Percentiles rank a stretch among this genome's conserved stretches.
phyloP scores from a whole-genome alignment of 2,888 invertebrate species.

The Spisula subtruncata region DNA sequence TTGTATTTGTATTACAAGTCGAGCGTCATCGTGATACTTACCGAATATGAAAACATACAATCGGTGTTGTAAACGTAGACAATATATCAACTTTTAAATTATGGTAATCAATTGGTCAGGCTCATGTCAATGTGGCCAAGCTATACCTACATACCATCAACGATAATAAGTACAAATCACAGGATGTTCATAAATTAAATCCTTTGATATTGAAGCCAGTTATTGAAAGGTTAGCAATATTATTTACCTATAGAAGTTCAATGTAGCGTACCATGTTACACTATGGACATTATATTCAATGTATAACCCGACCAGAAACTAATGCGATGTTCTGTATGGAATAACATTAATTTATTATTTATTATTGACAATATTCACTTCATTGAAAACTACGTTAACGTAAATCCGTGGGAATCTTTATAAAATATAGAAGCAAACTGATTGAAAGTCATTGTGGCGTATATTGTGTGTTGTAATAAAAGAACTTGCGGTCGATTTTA shows the following conservation, averaged over 20 bases:
- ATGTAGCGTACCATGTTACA: background rate
- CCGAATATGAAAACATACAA: too few relatives aligned
- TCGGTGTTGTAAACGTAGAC: too few relatives aligned
- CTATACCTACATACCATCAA: too few relatives aligned
- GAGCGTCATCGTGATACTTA: too few relatives aligned
- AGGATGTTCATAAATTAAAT: too few relatives aligned
- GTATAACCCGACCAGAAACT: background rate
- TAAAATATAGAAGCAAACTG: background rate
- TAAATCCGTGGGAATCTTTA: background rate
- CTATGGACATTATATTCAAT: background rate
- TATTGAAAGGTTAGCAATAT: too few relatives aligned
- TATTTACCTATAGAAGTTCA: background rate
- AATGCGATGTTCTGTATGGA: background rate
- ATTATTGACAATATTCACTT: background rate
- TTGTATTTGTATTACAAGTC: too few relatives aligned
- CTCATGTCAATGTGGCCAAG: too few relatives aligned
- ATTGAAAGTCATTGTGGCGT: background rate
- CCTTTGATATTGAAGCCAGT: too few relatives aligned
- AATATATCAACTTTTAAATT: too few relatives aligned
- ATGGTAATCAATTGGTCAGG: too few relatives aligned
- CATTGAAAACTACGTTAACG: background rate
- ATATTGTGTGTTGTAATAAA: background rate
- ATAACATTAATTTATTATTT: background rate
- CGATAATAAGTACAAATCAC: too few relatives aligned
- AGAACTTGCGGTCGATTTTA: background rate